Conservation (phyloP, 2,113 vertebrate genomes). For the Triplophysa rosa region DNA sequence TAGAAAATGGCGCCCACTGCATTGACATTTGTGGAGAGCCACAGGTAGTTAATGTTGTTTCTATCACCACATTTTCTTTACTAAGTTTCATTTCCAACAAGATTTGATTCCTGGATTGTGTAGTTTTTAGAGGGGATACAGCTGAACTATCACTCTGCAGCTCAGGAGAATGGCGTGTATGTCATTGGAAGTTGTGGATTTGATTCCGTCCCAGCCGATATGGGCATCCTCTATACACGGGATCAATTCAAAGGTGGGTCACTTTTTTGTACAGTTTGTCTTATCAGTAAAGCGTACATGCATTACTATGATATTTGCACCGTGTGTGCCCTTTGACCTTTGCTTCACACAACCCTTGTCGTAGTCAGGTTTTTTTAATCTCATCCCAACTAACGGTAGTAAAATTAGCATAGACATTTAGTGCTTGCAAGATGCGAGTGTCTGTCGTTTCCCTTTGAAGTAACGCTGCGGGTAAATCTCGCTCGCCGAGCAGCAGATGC, state of each 20-base stretch:
- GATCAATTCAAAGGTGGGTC: constrained; percentile 84
- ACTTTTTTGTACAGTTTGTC: neutral
- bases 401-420: neutral
- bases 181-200: constrained; percentile 93
- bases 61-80: neutral
- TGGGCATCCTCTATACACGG: constrained; percentile 89
- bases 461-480: constrained; percentile 1
- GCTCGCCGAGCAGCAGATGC: constrained; percentile 29
- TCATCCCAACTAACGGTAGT: constrained; percentile 21
- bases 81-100: too few species aligned
- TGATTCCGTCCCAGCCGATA: constrained; percentile 92
- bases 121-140: constrained; percentile 91
- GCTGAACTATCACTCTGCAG: constrained; percentile 83
- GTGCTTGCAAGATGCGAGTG: constrained; percentile 15
- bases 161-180: constrained; percentile 86
- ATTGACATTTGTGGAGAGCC: constrained; percentile 92
- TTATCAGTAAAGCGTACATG: constrained; percentile 3
- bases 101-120: neutral
- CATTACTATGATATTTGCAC: constrained; percentile 7
- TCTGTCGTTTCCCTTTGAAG: neutral
- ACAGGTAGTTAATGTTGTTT: constrained; percentile 74
- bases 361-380: neutral
- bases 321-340: constrained; percentile 9
- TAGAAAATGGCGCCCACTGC: constrained; percentile 89
- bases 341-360: neutral